These are phyloP conservation scores for Ondatra zibethicus DNA, from an alignment of 2,113 vertebrate genomes.

Conservation along the genomic window DNA sequence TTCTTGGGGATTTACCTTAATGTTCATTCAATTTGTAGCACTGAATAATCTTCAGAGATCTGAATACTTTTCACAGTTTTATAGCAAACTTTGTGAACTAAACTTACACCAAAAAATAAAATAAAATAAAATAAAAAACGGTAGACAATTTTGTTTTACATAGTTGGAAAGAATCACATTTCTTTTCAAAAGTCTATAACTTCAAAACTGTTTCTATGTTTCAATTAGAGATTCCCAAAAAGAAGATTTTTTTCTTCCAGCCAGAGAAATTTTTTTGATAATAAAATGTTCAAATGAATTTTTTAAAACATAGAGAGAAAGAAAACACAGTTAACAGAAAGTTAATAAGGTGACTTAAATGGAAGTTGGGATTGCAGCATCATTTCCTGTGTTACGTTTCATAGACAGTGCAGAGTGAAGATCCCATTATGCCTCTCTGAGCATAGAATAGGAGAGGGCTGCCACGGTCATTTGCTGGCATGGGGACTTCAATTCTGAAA, in stretches of 20 bases:
- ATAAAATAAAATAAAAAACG: constrained; percentile 9
- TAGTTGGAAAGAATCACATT: constrained; percentile 26
- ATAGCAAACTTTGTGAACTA: constrained; percentile 24
- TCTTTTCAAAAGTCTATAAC: constrained; percentile 61
- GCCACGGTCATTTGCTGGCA: neutral
- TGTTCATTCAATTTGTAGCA: constrained; percentile 9
- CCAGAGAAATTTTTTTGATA: constrained; percentile 39
- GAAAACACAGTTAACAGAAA: constrained; percentile 71
- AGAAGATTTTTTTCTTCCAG: constrained; percentile 61
- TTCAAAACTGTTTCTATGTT: constrained; percentile 64
- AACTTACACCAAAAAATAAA: neutral
- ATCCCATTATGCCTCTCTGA: neutral
- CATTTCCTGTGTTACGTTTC: constrained; percentile 37
- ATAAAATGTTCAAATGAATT: constrained; percentile 67
- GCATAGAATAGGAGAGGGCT: too few species aligned
- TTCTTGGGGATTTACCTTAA: neutral
- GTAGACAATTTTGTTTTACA: neutral
- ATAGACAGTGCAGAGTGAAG: constrained; percentile 45
- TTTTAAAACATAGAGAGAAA: neutral
- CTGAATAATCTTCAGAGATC: neutral
- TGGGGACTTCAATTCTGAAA: neutral
- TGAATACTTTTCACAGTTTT: neutral
- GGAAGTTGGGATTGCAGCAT: constrained; percentile 61
- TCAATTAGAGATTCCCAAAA: constrained; percentile 66
- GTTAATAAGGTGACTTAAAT: constrained; percentile 68